phyloP scores from a whole-genome alignment of 2,113 vertebrate genomes.

The Podiceps cristatus region DNA sequence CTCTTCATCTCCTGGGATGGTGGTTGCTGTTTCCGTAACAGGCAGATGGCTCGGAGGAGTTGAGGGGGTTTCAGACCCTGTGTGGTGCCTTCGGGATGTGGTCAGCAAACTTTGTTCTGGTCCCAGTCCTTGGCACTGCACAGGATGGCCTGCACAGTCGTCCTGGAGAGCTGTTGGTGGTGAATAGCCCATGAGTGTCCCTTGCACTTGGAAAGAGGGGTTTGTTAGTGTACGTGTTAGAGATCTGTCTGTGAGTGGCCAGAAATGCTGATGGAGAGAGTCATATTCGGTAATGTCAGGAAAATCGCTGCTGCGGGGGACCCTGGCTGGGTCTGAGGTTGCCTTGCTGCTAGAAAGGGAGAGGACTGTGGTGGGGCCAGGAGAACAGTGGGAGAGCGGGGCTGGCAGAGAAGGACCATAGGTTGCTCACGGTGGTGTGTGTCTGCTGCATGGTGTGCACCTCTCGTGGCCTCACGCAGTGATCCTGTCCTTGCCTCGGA shows the following conservation, averaged over 20 bases:
- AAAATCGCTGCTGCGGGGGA: neutral
- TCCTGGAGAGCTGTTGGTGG: no score
- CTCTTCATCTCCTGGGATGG: neutral
- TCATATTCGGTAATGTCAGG: neutral
- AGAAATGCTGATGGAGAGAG: neutral
- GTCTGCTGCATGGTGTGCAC: neutral
- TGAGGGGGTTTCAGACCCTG: fast-evolving
- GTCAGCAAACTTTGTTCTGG: neutral
- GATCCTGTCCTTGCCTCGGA: neutral
- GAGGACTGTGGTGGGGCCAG: neutral
- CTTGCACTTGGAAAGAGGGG: neutral
- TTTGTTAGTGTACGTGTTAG: neutral
- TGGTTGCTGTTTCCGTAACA: neutral
- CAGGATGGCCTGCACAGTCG: neutral
- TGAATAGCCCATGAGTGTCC: fast-evolving
- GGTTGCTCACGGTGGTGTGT: neutral
- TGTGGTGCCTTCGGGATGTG: fast-evolving
- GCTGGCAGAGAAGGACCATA: neutral
- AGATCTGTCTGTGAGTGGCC: neutral
- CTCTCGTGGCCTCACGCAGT: neutral
- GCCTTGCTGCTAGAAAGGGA: neutral
- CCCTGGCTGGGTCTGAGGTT: neutral
- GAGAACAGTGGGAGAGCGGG: neutral
- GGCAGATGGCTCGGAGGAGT: neutral
- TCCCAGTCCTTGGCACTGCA: neutral